phyloP scores from a whole-genome alignment of 2,797 vertebrate species.

The Kryptopterus vitreolus region DNA sequence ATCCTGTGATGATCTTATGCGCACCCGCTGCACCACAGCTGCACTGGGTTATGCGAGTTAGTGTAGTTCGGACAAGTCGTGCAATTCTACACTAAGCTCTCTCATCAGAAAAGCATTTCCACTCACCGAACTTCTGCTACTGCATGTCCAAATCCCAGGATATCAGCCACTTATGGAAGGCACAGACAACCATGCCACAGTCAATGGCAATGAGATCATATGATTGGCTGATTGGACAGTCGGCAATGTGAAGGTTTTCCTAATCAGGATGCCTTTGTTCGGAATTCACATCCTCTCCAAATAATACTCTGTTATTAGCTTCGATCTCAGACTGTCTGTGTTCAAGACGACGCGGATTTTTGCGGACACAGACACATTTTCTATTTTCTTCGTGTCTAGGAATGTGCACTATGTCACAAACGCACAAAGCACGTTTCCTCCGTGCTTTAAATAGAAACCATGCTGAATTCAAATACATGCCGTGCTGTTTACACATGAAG shows the following conservation, averaged over 20 bases:
- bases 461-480: not conserved
- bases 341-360: no score
- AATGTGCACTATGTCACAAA: not conserved
- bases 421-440: not conserved
- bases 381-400: not conserved
- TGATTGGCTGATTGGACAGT: not conserved
- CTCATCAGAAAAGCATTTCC: not conserved
- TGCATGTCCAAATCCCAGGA: not conserved
- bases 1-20: not conserved
- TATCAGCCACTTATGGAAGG: not conserved
- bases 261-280: not conserved
- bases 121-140: not conserved
- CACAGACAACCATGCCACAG: not conserved
- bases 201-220: not conserved
- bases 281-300: not conserved
- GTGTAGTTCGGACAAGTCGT: not conserved
- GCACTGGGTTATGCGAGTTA: not conserved
- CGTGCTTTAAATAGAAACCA: not conserved
- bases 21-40: no score
- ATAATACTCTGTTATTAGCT: not conserved
- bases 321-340: not conserved
- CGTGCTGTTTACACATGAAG: not conserved
- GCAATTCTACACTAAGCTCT: not conserved
- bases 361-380: no score
- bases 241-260: not conserved